These are phyloP conservation scores for Elysia crispata DNA, from an alignment of 2,888 invertebrate species.

Conservation along the genomic window DNA sequence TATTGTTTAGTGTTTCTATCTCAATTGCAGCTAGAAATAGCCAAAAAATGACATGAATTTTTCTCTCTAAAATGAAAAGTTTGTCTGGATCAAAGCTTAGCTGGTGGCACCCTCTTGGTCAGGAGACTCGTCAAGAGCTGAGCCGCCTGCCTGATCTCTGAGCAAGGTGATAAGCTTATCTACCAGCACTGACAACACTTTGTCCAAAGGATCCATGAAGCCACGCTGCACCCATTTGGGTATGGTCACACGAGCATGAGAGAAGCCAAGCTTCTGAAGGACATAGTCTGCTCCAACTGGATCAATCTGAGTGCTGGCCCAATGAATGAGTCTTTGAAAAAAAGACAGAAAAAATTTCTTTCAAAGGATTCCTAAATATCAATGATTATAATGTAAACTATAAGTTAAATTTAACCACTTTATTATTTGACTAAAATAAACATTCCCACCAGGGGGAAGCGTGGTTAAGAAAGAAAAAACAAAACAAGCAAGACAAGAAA, in stretches of 20 bases:
- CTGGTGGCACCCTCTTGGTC: slow-evolving; percentile 3
- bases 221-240: slow-evolving; percentile 99
- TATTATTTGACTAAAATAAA: too few species aligned
- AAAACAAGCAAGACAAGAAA: too few species aligned
- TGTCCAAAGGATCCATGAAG: slow-evolving; percentile 97
- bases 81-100: background rate
- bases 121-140: background rate
- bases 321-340: slow-evolving; percentile 78
- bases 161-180: slow-evolving; percentile 69
- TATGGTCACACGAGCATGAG: slow-evolving; percentile 97
- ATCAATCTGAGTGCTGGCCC: slow-evolving; percentile 97
- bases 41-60: too few species aligned
- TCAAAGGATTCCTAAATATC: too few species aligned
- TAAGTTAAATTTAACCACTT: too few species aligned
- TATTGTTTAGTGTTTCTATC: too few species aligned
- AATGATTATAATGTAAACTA: too few species aligned
- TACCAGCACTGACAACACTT: slow-evolving; percentile 81
- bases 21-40: too few species aligned
- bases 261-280: slow-evolving; percentile 96
- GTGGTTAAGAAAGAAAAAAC: too few species aligned
- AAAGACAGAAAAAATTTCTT: too few species aligned
- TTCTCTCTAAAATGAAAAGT: too few species aligned
- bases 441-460: too few species aligned
- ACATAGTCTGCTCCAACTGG: slow-evolving; percentile 99
- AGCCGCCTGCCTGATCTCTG: slow-evolving; percentile 51